Evolutionary conservation across 2,113 vertebrate genomes (phyloP).

Genomic region (Mesoclemmys tuberculata): DNA sequence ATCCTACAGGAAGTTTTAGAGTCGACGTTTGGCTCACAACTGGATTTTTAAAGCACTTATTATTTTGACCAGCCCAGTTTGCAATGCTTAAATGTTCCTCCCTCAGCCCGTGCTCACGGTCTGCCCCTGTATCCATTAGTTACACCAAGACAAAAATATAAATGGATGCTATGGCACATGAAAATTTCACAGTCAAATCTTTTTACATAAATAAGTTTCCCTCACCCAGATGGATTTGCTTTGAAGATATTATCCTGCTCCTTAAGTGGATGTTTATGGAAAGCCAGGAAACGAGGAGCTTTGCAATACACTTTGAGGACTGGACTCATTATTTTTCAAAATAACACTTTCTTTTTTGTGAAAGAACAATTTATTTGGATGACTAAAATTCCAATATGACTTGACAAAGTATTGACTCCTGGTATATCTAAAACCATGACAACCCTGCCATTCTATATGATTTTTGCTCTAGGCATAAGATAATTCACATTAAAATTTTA

Average conservation of each 20-base stretch:
- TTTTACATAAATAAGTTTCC: neutral
- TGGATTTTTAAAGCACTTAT: neutral
- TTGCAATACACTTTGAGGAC: neutral
- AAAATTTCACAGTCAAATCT: neutral
- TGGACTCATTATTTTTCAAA: neutral
- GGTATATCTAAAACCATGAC: constrained; percentile 42
- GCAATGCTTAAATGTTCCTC: neutral
- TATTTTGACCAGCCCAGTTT: neutral
- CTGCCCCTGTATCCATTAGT: constrained; percentile 19
- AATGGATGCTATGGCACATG: neutral
- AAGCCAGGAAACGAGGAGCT: neutral
- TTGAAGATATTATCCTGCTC: neutral
- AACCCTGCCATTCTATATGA: constrained; percentile 26
- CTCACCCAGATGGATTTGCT: neutral
- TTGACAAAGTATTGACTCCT: constrained; percentile 29
- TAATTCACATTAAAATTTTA: constrained; percentile 50
- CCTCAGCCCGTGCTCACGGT: neutral
- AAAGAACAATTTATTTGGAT: constrained; percentile 11
- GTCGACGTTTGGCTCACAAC: neutral
- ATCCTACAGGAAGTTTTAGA: rapidly evolving
- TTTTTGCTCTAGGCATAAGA: constrained; percentile 15
- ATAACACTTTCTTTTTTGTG: neutral
- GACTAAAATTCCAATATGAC: neutral
- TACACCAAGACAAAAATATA: constrained; percentile 33
- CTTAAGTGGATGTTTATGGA: neutral